A percentile compares a stretch with the other conserved stretches of the same genome.
Conservation (phyloP, 2,797 vertebrate species). For the Eulemur albifrons region DNA sequence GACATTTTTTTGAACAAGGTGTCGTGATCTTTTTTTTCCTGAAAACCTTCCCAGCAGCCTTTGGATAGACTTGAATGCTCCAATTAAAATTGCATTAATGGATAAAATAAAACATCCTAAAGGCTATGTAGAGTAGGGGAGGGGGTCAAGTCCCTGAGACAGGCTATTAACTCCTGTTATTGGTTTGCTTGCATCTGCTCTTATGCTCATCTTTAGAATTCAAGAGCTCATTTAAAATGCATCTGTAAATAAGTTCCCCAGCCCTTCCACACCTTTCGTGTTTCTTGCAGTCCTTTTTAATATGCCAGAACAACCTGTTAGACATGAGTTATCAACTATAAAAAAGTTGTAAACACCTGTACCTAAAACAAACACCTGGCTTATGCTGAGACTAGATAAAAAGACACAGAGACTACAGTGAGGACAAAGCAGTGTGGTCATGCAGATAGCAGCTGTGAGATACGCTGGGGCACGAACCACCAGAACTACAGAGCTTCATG, state of each 20-base stretch:
- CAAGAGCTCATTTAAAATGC: neutral
- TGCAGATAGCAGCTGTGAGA: neutral
- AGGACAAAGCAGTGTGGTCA: neutral
- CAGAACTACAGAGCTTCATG: neutral
- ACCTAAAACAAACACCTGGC: neutral
- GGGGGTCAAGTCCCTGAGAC: neutral
- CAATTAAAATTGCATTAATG: neutral
- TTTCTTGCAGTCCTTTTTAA: neutral
- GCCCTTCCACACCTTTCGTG: neutral
- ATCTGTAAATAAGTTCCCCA: neutral
- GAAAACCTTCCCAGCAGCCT: neutral
- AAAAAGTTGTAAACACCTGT: neutral
- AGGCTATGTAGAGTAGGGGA: neutral
- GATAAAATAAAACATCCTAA: neutral
- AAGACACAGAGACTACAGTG: neutral
- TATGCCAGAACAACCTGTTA: neutral
- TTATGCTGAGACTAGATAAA: neutral
- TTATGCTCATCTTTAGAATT: neutral
- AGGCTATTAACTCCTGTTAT: neutral
- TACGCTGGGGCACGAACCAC: neutral
- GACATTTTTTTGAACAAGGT: neutral
- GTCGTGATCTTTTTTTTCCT: neutral
- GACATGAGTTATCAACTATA: neutral
- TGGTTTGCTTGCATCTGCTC: neutral
- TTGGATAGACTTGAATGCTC: neutral